Conservation (phyloP, 2,113 vertebrate species). For the Ammodytes dubius region DNA sequence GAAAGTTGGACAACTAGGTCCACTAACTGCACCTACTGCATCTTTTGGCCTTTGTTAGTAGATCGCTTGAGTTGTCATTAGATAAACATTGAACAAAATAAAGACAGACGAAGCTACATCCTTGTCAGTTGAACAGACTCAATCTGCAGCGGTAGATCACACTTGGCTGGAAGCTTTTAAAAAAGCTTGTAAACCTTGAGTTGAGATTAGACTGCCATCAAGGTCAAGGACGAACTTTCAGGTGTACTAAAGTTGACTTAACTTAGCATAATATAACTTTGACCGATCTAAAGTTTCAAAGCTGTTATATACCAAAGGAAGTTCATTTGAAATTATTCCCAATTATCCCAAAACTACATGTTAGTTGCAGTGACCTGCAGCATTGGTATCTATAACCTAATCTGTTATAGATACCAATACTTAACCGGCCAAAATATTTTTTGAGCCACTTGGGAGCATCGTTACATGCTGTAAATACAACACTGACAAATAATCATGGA, state of each 20-base stretch:
- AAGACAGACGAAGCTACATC: background rate
- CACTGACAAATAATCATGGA: background rate
- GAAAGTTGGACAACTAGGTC: background rate
- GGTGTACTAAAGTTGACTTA: background rate
- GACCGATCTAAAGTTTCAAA: background rate
- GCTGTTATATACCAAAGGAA: background rate
- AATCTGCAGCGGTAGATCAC: background rate
- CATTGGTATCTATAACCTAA: background rate
- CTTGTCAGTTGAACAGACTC: background rate
- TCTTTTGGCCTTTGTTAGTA: background rate
- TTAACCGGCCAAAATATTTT: background rate
- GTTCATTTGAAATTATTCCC: background rate
- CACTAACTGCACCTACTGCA: background rate
- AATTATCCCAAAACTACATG: background rate
- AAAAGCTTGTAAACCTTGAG: constrained; percentile 3
- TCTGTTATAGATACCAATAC: background rate
- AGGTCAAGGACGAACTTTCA: background rate
- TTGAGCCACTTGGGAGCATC: background rate
- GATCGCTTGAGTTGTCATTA: background rate
- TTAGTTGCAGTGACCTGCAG: background rate
- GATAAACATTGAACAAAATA: background rate
- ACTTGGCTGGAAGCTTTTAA: background rate
- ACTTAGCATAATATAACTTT: background rate
- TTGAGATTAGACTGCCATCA: background rate
- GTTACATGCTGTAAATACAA: background rate